Base-by-base conservation (phyloP, 2,888 invertebrate species). In the Orthonychiurus folsomi region DNA sequence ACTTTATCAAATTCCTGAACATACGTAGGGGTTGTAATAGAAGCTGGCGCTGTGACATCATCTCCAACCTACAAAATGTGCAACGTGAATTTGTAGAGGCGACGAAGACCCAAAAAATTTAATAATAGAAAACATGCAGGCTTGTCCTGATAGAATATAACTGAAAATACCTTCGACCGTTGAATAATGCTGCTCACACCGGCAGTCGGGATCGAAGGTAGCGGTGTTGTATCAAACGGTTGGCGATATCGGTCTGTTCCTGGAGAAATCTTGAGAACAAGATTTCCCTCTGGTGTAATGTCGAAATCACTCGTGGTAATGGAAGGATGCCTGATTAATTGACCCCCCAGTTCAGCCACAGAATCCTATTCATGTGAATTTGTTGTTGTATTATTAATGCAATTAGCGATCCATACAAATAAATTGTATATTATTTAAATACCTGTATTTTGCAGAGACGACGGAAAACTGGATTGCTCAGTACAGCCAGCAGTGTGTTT, bases 261-360 rank as follows among this genome's bases (percentile, higher is more conserved):
- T 25, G 83, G 81, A 59, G 84, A 84, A 2, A 85, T 81, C 75
- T 83, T 85, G 26, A 87, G 77, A 48, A 86, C 82, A 63, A 88
- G 77, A 73, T 87, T 85, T 74, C 89, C 89, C 70, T 88, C 85
- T 55, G 87, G 84, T 72, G 87, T 88, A 62, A 96, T 91, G 76
- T 94, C 93, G 79, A 95, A 95, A 77, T 94, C 93, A 59, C 88
- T 88, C 53, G 93, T 92, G 67, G 93, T 80, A 76, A 93, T 91
- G 23, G 93, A 93, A 18, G 93, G 93, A 79, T 93, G 93, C 74
- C 91, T 89, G 50, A 85, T 85, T 62, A 93, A 83, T 78, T 93
- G 93, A 27, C 86, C 86, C 69, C 91, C 89, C 61, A 95, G 80
- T 79, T 93, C 89, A 55, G 85, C 85, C 54, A 95, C 80, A 0